Evolutionary conservation across 1,140 invertebrate genomes (phyloP), one percentile per base, ranked within the genome.

Genomic region (Drosophila lacteicornis): DNA sequence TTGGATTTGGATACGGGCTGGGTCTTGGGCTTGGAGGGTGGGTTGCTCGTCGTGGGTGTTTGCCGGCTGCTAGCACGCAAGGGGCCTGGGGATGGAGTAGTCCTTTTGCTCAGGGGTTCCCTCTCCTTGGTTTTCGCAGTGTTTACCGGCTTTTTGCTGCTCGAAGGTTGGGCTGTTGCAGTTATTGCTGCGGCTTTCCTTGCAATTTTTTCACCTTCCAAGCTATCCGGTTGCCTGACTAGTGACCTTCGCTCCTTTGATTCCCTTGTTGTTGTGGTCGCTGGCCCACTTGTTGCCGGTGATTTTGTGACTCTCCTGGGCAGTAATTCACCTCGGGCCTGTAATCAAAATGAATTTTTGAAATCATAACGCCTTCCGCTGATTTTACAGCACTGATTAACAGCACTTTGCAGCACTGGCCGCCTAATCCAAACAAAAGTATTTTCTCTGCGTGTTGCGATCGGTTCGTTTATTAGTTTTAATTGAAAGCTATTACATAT

Each of bases 41-140:
- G 25, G 13, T 78, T 78, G 57, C 17, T 33, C 11, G 43, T 33
- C 11, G 79, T 42, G 59, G 55, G 71, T 67, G 55, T 25, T 57
- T 43, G 40, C 42, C 42, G 71, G 61, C 53, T 81, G 46, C 46
- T 47, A 15, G 63, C 77, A 76, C 79, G 82, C 81, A 71, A 74
- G 25, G 70, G 51, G 40, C 68, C 68, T n/a, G 86, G 85, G 45
- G 78, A 82, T 73, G 85, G 85, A 66, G 80, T 88, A 30, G 85
- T 57, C 58, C 75, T 50, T 36, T 86, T 86, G 7, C 47, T 17
- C 19, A 53, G 8, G 22, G 50, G 12, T 25, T 73, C 70, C 47
- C 47, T 73, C 11, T 73, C 78, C 58, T 79, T 88, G 40, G 27
- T 81, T 79, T 79, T 87, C n/a, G 27, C 59, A 38, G 55, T 68